Evolutionary conservation across 2,797 vertebrate genomes (phyloP).

Genomic region (Scarus forsteni): DNA sequence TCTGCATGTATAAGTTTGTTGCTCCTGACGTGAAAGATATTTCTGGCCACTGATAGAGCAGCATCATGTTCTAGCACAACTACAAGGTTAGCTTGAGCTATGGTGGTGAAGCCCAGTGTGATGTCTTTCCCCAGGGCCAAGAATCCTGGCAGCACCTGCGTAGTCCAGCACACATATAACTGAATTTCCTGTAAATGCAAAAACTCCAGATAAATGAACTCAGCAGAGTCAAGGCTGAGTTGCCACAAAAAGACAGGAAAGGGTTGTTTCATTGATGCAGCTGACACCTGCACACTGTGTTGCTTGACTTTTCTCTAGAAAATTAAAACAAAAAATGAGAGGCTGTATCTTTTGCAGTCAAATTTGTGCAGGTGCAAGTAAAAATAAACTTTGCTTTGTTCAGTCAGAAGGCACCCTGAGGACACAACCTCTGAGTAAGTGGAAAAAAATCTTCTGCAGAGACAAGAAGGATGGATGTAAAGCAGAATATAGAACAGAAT

Average conservation of each 20-base stretch:
- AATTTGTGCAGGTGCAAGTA: slow-evolving; percentile 1
- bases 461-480: slow-evolving; percentile 25
- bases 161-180: background rate
- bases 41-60: too few species aligned
- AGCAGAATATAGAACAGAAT: slow-evolving; percentile 19
- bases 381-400: slow-evolving; percentile 15
- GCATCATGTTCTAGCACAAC: too few species aligned
- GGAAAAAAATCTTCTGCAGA: slow-evolving; percentile 1
- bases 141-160: too few species aligned
- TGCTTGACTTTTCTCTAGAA: background rate
- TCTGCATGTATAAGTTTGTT: too few species aligned
- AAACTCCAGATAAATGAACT: background rate
- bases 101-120: too few species aligned
- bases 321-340: background rate
- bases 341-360: background rate
- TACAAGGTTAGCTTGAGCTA: too few species aligned
- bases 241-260: slow-evolving; percentile 5
- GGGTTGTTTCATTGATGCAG: background rate
- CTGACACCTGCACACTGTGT: background rate
- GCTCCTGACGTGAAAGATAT: too few species aligned
- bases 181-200: background rate
- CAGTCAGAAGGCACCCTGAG: slow-evolving; percentile 11
- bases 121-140: too few species aligned
- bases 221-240: background rate
- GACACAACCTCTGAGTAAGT: slow-evolving; percentile 5